phyloP scores from a whole-genome alignment of 1,140 invertebrate genomes.

The Campoletis sonorensis region DNA sequence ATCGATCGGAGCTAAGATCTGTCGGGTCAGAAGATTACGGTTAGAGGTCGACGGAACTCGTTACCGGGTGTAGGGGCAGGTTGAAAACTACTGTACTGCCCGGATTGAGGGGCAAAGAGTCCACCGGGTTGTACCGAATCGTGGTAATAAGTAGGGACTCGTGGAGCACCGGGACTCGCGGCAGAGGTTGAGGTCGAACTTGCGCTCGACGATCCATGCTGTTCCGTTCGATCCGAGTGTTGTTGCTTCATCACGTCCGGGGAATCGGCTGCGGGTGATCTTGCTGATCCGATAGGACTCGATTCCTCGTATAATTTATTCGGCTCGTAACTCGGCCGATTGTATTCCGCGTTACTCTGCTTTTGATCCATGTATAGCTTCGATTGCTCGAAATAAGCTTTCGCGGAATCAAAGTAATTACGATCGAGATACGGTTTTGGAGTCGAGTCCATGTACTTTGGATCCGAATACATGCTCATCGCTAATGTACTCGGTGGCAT shows the following conservation, averaged over 20 bases:
- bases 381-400: constrained; percentile 86
- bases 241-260: constrained; percentile 78
- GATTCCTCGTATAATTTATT: constrained; percentile 82
- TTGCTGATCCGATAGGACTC: constrained; percentile 78
- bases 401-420: constrained; percentile 82
- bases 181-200: constrained; percentile 79
- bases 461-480: constrained; percentile 84
- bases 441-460: constrained; percentile 79
- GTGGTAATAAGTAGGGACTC: constrained; percentile 79
- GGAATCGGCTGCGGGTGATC: constrained; percentile 79
- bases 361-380: constrained; percentile 89
- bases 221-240: constrained; percentile 76
- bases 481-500: constrained; percentile 80
- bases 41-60: constrained; percentile 87
- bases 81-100: constrained; percentile 81
- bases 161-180: constrained; percentile 77
- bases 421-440: constrained; percentile 84
- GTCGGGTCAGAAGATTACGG: constrained; percentile 93
- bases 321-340: constrained; percentile 75
- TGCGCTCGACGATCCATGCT: constrained; percentile 73
- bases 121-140: constrained; percentile 74
- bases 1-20: constrained; percentile 71
- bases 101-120: constrained; percentile 79
- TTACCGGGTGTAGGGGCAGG: constrained; percentile 76
- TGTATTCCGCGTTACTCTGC: constrained; percentile 72